Evolutionary conservation across 2,797 vertebrate species (phyloP), one percentile per base, ranked within the genome.

Genomic region (Perodicticus potto): DNA sequence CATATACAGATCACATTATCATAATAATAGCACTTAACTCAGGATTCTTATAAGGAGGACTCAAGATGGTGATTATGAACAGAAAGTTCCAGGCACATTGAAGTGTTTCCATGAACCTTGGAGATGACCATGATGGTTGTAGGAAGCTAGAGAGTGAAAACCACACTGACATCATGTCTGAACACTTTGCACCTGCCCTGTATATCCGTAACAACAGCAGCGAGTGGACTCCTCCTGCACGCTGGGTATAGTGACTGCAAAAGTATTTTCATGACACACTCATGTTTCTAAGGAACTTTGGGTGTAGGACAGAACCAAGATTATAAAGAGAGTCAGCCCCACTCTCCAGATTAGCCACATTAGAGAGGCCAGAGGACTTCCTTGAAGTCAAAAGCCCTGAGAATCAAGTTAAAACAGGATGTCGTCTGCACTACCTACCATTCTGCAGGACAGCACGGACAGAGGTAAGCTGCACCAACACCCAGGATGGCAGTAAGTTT

Each of bases 191-290:
- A 13, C 49, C 20, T 23, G 11, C 32, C 65, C 29, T 43, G 7
- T 6, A 34, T 0, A 70, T 17, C 13, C 43, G 11, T 17, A 32
- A 32, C 17, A 7, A 61, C 5, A 7, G 27, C 17, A 17, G 57
- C 61, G 17, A 2, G 29, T 13, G 22, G n/a, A 3, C 4, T 69
- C 70, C 59, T 77, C 17, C 2, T 17, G 13, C 7, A 27, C 3
- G 17, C 17, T 0, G 25, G 45, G 12, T 37, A 7, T 6, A 9
- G 69, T 40, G 65, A 61, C 7, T 3, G 34, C 59, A 70, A 20
- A 45, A 34, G 25, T n/a, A 16, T 25, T 17, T 1, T 34, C 34
- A 5, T 2, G 16, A 7, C 7, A 2, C 9, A 8, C 12, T 17
- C 22, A 37, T 12, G 8, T 34, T 45, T 20, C n/a, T 55, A 27